Conservation (phyloP, 1,140 invertebrate species). For the Vanessa atalanta region DNA sequence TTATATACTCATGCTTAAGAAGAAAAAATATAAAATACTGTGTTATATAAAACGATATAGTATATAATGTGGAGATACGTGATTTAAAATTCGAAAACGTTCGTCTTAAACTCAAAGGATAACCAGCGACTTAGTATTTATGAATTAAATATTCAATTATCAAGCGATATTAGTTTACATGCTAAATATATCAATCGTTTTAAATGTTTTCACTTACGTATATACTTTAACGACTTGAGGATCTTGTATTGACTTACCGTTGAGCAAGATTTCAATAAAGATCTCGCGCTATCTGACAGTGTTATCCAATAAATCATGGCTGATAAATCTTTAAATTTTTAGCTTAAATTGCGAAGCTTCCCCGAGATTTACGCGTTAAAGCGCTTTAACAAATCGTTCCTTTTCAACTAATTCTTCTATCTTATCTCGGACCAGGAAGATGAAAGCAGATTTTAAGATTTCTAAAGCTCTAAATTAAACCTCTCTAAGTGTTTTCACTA, state of each 20-base stretch:
- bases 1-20: constrained; percentile 58
- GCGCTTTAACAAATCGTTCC: constrained; percentile 61
- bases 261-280: constrained; percentile 26
- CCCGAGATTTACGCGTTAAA: constrained; percentile 62
- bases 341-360: constrained; percentile 69
- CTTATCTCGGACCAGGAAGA: constrained; percentile 56
- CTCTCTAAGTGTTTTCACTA: constrained; percentile 59
- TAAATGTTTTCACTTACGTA: constrained; percentile 9
- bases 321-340: constrained; percentile 53
- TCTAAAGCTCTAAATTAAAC: constrained; percentile 67
- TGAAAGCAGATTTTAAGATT: constrained; percentile 56
- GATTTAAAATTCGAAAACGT: constrained; percentile 22
- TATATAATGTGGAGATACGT: constrained; percentile 44
- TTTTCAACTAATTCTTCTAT: constrained; percentile 65
- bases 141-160: constrained; percentile 27
- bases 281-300: constrained; percentile 35
- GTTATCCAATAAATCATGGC: constrained; percentile 49
- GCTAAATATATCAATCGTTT: constrained; percentile 27
- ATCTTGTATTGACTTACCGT: constrained; percentile 40
- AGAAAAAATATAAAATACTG: constrained; percentile 62
- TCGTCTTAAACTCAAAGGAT: constrained; percentile 27
- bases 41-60: constrained; percentile 52
- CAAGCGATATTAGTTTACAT: constrained; percentile 37
- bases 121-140: constrained; percentile 29
- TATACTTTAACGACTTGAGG: constrained; percentile 6